phyloP scores from a whole-genome alignment of 2,797 vertebrate genomes.

The Anguilla obscura region DNA sequence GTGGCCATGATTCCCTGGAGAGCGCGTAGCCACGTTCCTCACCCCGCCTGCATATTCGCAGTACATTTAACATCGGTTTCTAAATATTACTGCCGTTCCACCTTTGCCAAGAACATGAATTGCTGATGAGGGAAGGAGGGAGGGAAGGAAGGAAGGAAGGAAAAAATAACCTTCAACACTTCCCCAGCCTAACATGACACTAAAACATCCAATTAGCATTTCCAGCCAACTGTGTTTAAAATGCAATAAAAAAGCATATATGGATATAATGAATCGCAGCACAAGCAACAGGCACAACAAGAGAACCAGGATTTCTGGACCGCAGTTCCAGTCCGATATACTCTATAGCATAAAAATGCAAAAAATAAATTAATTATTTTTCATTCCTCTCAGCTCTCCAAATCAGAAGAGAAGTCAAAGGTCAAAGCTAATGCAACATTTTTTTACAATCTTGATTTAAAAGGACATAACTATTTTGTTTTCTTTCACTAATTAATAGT shows the following conservation, averaged over 20 bases:
- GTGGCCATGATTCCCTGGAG: neutral
- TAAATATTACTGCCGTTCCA: constrained; percentile 29
- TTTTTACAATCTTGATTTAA: neutral
- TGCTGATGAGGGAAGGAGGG: constrained; percentile 28
- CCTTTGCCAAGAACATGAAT: constrained; percentile 35
- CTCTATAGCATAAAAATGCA: neutral
- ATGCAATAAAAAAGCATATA: constrained; percentile 46
- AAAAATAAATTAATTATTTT: neutral
- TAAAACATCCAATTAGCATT: constrained; percentile 63
- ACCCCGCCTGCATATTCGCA: constrained; percentile 32
- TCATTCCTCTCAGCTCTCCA: neutral
- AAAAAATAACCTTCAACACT: constrained; percentile 57
- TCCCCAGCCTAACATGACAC: constrained; percentile 59
- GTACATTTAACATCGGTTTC: constrained; percentile 44
- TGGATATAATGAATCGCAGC: constrained; percentile 55
- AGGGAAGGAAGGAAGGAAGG: constrained; percentile 10
- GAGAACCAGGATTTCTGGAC: constrained; percentile 40
- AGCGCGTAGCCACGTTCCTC: constrained; percentile 24
- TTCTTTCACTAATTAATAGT: neutral
- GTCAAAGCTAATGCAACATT: neutral
- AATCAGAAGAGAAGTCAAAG: neutral
- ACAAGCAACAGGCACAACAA: constrained; percentile 55
- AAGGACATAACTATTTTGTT: neutral
- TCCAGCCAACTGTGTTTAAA: constrained; percentile 53
- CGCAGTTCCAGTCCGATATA: constrained; percentile 16